Percentiles rank a stretch among this genome's conserved stretches.
These are phyloP conservation scores for Acanthurus lineatus DNA, from an alignment of 2,797 vertebrate species.

Conservation along the genomic window DNA sequence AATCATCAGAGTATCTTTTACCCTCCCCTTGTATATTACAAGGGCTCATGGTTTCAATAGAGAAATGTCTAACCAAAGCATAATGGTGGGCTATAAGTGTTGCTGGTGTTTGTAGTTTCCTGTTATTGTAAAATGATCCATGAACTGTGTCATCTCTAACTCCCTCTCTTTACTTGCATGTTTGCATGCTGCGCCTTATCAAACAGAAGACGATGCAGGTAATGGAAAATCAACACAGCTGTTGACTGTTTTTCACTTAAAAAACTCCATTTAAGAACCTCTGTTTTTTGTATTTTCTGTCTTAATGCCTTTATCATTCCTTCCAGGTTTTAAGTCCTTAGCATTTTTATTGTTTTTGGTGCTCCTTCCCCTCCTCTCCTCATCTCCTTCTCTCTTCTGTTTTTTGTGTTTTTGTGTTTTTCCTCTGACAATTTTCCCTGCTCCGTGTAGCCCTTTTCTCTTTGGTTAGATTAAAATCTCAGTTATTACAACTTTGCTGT, in stretches of 20 bases:
- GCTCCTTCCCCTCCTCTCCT: slow-evolving; percentile 33
- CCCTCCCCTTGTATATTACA: slow-evolving; percentile 1
- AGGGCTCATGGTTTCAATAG: not conserved
- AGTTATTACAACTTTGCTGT: slow-evolving; percentile 59
- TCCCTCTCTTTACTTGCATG: slow-evolving; percentile 93
- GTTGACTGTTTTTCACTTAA: slow-evolving; percentile 64
- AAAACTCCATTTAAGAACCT: slow-evolving; percentile 53
- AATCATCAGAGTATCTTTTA: not conserved
- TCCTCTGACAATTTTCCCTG: slow-evolving; percentile 32
- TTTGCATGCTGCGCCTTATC: slow-evolving; percentile 94
- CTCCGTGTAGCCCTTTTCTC: slow-evolving; percentile 21
- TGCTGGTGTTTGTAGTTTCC: slow-evolving; percentile 41
- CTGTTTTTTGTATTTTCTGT: slow-evolving; percentile 51
- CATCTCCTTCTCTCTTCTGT: slow-evolving; percentile 34
- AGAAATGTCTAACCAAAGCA: not conserved
- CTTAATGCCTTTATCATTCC: slow-evolving; percentile 69
- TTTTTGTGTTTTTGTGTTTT: slow-evolving; percentile 42
- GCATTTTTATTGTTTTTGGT: slow-evolving; percentile 81
- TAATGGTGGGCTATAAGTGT: not conserved
- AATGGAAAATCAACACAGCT: slow-evolving; percentile 80
- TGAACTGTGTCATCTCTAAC: slow-evolving; percentile 85
- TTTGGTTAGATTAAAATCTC: slow-evolving; percentile 62
- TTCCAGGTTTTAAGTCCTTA: slow-evolving; percentile 78
- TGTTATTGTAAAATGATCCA: slow-evolving; percentile 44
- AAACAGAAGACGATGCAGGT: slow-evolving; percentile 97